These are phyloP conservation scores for Microctonus hyperodae DNA, from an alignment of 2,888 invertebrate genomes.

Conservation along the genomic window DNA sequence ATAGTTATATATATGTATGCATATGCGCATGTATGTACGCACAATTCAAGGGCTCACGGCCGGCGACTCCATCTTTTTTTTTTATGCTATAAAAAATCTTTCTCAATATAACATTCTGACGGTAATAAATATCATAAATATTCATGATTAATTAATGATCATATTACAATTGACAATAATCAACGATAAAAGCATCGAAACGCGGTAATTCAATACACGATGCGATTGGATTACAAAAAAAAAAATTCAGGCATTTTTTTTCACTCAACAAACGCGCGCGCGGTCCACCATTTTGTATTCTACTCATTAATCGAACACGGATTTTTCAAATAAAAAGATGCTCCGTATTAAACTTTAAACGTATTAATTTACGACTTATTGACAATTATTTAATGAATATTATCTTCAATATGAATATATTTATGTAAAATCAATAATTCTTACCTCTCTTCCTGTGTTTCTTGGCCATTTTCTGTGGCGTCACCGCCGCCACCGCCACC, in stretches of 20 bases:
- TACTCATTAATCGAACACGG: not conserved
- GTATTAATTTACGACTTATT: not conserved
- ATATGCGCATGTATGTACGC: conserved; percentile 33
- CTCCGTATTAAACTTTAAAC: too few relatives aligned
- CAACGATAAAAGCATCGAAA: conserved; percentile 7
- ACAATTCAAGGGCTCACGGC: conserved; percentile 43
- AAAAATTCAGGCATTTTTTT: conserved; percentile 15
- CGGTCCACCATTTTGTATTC: conserved; percentile 43
- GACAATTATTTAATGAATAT: conserved; percentile 8
- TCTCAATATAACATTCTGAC: too few relatives aligned
- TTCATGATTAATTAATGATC: not conserved
- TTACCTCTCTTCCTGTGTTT: conserved; percentile 63
- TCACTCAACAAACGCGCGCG: conserved; percentile 23
- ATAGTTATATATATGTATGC: too few relatives aligned
- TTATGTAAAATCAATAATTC: conserved; percentile 30
- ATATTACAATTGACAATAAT: conserved; percentile 7
- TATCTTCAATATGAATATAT: conserved; percentile 9
- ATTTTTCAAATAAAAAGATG: too few relatives aligned
- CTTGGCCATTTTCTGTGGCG: conserved; percentile 72
- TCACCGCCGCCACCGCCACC: conserved; percentile 67
- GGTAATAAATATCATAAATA: conserved; percentile 4
- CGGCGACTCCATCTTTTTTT: conserved; percentile 54
- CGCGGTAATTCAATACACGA: conserved; percentile 34
- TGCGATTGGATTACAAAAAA: conserved; percentile 48
- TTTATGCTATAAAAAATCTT: conserved; percentile 24